These are phyloP conservation scores for Sebastiscus tertius DNA, from an alignment of 2,797 vertebrate genomes.

Conservation along the genomic window DNA sequence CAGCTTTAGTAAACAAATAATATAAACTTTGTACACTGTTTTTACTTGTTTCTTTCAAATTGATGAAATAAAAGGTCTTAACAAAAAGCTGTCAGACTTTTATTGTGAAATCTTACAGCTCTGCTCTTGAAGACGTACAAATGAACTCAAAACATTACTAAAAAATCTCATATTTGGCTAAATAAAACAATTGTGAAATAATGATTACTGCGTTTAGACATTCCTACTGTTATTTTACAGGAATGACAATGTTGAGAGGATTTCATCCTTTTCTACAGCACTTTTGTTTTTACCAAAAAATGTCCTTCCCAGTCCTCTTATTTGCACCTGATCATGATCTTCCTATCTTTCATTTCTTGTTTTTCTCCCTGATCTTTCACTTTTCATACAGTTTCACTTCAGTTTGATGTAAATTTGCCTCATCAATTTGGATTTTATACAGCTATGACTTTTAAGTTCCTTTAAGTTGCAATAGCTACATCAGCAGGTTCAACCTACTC, in stretches of 20 bases:
- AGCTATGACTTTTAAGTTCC: neutral
- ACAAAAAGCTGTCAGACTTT: slow-evolving; percentile 45
- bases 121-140: neutral
- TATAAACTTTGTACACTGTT: slow-evolving; percentile 86
- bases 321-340: neutral
- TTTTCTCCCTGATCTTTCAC: neutral
- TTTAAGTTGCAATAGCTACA: neutral
- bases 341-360: neutral
- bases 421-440: neutral
- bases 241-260: neutral
- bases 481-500: neutral
- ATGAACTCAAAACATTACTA: neutral
- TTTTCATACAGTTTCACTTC: neutral
- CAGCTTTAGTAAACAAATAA: slow-evolving; percentile 87
- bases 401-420: neutral
- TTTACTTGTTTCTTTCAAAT: slow-evolving; percentile 82
- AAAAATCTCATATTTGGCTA: neutral
- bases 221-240: neutral
- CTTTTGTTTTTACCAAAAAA: neutral
- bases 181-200: neutral
- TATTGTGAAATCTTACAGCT: slow-evolving; percentile 4
- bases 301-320: too few relatives aligned
- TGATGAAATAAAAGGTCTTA: slow-evolving; percentile 87
- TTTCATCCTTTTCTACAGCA: neutral
- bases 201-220: neutral